Percentiles rank a stretch among this genome's conserved stretches.
phyloP scores from a whole-genome alignment of 1,140 invertebrate species.

The Aricia agestis region DNA sequence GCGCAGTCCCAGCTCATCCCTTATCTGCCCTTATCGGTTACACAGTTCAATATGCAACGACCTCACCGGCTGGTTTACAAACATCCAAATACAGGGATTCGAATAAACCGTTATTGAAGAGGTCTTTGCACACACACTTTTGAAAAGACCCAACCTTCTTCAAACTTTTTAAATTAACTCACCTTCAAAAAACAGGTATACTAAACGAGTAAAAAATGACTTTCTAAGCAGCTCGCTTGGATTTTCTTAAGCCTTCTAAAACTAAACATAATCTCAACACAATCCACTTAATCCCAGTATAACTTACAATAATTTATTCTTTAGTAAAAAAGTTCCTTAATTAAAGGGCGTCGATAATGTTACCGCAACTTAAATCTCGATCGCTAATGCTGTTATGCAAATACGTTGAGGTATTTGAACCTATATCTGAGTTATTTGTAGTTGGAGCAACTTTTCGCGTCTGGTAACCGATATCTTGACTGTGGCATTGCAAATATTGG shows the following conservation, averaged over 20 bases:
- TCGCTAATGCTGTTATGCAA: background rate
- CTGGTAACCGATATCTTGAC: background rate
- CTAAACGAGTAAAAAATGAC: no score
- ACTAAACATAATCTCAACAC: no score
- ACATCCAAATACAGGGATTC: background rate
- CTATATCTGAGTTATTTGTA: background rate
- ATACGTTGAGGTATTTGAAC: background rate
- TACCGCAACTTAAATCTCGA: background rate
- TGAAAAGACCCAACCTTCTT: no score
- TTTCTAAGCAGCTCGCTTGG: no score
- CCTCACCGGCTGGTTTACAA: background rate
- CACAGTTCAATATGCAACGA: background rate
- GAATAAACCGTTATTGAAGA: background rate
- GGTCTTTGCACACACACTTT: background rate
- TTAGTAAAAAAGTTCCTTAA: background rate
- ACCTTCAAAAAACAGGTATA: no score
- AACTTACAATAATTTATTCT: background rate
- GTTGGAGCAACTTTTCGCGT: no score
- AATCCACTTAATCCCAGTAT: no score
- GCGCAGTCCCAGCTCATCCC: constrained; percentile 1
- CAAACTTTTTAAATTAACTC: no score
- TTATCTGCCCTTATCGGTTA: background rate
- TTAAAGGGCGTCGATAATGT: background rate
- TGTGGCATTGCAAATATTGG: background rate
- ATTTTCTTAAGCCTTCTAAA: no score